Evolutionary conservation across 2,113 vertebrate species (phyloP).

Genomic region (Urocolius indicus): DNA sequence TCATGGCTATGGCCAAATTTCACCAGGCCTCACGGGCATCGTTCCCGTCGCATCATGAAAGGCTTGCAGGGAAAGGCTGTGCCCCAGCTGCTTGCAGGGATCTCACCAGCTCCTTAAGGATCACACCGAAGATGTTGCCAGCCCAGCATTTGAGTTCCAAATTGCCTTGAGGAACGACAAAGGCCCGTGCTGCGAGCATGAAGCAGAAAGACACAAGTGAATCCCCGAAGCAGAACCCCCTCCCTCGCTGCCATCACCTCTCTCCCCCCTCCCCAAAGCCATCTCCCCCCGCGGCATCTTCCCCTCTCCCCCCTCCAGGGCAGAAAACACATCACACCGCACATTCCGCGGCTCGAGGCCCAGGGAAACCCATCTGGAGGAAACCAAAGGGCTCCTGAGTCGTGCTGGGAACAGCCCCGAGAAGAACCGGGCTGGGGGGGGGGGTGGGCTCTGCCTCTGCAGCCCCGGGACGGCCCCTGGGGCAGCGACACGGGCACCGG

Average conservation of each 20-base stretch:
- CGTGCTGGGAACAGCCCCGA: neutral
- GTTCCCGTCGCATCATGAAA: slow-evolving; percentile 44
- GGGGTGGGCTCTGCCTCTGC: neutral
- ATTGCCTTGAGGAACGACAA: neutral
- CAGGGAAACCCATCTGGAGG: neutral
- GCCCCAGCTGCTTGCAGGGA: neutral
- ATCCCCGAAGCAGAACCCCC: neutral
- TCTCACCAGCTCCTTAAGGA: accelerated
- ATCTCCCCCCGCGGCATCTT: neutral
- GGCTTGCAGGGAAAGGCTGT: neutral
- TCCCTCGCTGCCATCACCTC: neutral
- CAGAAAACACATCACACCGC: neutral
- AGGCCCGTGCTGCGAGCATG: neutral
- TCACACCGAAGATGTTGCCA: accelerated
- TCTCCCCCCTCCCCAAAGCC: neutral
- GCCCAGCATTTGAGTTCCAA: accelerated
- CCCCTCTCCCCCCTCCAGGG: too few species aligned
- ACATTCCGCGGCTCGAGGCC: neutral
- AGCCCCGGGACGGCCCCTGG: neutral
- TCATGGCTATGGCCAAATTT: slow-evolving; percentile 80
- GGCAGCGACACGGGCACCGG: neutral
- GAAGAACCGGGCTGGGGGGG: neutral
- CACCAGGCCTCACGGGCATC: slow-evolving; percentile 68
- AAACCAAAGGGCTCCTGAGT: neutral
- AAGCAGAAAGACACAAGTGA: neutral